A percentile compares a stretch with the other conserved stretches of the same genome.
phyloP scores from a whole-genome alignment of 1,140 invertebrate species.

The Lucilia cuprina region DNA sequence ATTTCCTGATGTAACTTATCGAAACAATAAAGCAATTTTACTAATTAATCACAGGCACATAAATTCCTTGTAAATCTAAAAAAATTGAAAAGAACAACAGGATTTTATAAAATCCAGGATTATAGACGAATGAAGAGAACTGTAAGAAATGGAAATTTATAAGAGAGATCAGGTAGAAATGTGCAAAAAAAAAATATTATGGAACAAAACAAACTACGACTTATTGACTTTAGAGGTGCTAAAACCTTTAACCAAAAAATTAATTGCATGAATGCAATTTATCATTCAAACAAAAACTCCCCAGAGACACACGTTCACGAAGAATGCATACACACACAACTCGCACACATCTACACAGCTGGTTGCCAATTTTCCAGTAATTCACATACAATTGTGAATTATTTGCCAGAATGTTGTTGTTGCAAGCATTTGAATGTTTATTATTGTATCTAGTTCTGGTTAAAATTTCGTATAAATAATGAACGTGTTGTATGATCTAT shows the following conservation, averaged over 20 bases:
- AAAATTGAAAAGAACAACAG: slow-evolving; percentile 16
- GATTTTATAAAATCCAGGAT: background rate
- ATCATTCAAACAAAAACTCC: background rate
- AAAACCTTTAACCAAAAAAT: slow-evolving; percentile 21
- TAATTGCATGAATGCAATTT: slow-evolving; percentile 19
- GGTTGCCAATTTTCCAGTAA: slow-evolving; percentile 25
- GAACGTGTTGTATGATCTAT: background rate
- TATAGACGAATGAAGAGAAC: background rate
- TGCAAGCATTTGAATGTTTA: no score
- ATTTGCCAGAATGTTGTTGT: background rate
- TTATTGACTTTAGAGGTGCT: slow-evolving; percentile 25
- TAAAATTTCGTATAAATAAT: background rate
- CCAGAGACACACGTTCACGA: background rate
- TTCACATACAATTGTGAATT: background rate
- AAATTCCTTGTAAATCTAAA: background rate
- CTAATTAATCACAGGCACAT: slow-evolving; percentile 2
- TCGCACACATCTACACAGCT: background rate
- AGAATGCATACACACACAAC: background rate
- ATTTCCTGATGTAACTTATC: background rate
- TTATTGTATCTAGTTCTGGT: background rate
- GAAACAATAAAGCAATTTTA: background rate
- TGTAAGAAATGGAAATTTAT: background rate
- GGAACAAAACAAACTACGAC: background rate
- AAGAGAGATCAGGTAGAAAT: background rate
- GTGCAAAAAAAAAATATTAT: no score